Base-by-base conservation (phyloP, 2,888 invertebrate species). In the Archips crataeganus region DNA sequence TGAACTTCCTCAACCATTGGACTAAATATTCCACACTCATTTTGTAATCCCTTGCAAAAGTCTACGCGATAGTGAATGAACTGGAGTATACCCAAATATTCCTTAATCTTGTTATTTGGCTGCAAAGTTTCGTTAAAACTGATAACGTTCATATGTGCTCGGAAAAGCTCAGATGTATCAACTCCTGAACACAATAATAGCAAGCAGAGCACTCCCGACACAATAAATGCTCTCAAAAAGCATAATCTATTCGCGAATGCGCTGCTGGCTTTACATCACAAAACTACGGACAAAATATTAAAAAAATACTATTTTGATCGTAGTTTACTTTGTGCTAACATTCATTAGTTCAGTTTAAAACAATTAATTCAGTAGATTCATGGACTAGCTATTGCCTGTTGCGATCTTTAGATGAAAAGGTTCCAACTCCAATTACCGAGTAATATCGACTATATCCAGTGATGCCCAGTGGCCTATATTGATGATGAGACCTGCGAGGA, bases 311-410 rank as follows among this genome's bases (percentile, higher is more conserved):
- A 32, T 51, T 54, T 74, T 70, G 54, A 45, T 32, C 39, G 10
- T 34, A n/a, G 64, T 59, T 34, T 34, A 45, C 23, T 45, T 23
- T 74, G 74, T 74, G 74, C 74, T 74, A 74, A 74, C 73, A 51
- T 54, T 60, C 47, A 57, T 39, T 45, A 23, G 15, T 45, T 54
- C 47, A 72, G 42, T 42, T 71, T 60, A 60, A 34, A 49, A 34
- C 9, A 34, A 23, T 9, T 15, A 6, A 42, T 57, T 39, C 39
- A 32, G 23, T 67, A 72, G 71, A 67, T 67, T 47, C 63, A 47
- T 42, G 39, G 42, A 60, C 34, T 45, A 67, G 69, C 69, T 65
- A 49, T 51, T 51, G 45, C 57, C 57, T 47, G 36, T 69, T 13
- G 45, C 69, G 64, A 23, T n/a, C 9, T n/a, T 49, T 9, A n/a